These are phyloP conservation scores for Periphyllus acericola DNA, from an alignment of 2,888 invertebrate species.

Conservation along the genomic window DNA sequence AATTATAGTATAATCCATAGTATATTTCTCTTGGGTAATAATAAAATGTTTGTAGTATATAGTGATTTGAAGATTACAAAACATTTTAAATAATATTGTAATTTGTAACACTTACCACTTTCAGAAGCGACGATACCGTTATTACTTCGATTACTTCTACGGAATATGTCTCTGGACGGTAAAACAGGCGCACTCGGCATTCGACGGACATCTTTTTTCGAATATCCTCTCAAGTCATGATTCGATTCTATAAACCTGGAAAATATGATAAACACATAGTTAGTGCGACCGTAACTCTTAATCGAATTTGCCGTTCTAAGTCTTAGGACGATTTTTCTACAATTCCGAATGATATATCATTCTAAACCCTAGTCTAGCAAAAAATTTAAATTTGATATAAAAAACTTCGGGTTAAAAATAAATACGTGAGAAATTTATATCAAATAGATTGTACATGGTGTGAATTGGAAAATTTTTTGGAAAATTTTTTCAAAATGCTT, in stretches of 20 bases:
- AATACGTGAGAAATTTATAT: too few species aligned
- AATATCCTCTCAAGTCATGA: constrained; percentile 8
- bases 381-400: too few species aligned
- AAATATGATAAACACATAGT: background rate
- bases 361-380: too few species aligned
- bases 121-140: constrained; percentile 74
- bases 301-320: too few species aligned
- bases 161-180: constrained; percentile 74
- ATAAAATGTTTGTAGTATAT: background rate
- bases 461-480: too few species aligned
- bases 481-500: too few species aligned
- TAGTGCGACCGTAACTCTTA: too few species aligned
- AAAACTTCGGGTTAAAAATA: too few species aligned
- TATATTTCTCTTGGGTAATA: background rate
- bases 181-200: constrained; percentile 66
- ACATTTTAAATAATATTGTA: background rate
- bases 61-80: background rate
- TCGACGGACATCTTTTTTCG: constrained; percentile 63
- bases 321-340: too few species aligned
- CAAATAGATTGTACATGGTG: too few species aligned
- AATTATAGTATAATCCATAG: background rate
- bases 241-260: constrained; percentile 41
- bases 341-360: too few species aligned
- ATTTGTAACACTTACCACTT: constrained; percentile 69
- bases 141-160: constrained; percentile 72